Base-by-base conservation (phyloP, 2,797 vertebrate species). In the Sebastes matsubarae region DNA sequence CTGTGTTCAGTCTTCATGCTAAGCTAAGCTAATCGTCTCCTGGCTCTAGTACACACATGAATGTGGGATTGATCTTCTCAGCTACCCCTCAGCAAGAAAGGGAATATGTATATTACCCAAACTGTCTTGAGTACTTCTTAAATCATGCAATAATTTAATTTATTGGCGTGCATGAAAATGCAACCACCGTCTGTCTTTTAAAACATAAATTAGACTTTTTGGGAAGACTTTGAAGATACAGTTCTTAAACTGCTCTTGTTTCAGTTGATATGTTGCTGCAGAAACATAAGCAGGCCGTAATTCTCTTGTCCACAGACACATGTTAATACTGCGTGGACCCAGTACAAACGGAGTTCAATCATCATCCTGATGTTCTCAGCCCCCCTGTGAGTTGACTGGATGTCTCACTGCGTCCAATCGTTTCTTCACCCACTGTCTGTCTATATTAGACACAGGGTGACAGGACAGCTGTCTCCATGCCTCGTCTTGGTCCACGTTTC, bases 371-470 rank as follows among this genome's bases (percentile, higher is more conserved):
- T 82, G 72, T 71, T 72, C 80, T 83, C 70, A 61, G 12, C 70
- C 76, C 82, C 54, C 36, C 20, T 38, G 22, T 72, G 82, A 84
- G 66, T 73, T 78, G 50, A 88, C 73, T 70, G 64, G 83, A 88
- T 85, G 79, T 74, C 83, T 85, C 77, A 85, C 82, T 93, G 94
- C 88, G 7, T 91, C 93, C 71, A 93, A 93, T 94, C 85, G 75
- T 91, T 94, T 93, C 88, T 91, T 88, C 91, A 92, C 86, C 90
- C 87, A 16, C 83, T 83, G 90, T 93, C 92, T 68, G 36, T 93
- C 89, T 76, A 20, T 64, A 82, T 93, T 92, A 92, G 90, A 91
- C 87, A 91, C 90, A 86, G 90, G 75, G 77, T 71, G 90, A 90
- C 80, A 50, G 79, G 82, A 81, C 92, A 92, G 89, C 92, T 93